Conservation (phyloP, 2,888 invertebrate genomes). For the Marasmarcha lunaedactyla region DNA sequence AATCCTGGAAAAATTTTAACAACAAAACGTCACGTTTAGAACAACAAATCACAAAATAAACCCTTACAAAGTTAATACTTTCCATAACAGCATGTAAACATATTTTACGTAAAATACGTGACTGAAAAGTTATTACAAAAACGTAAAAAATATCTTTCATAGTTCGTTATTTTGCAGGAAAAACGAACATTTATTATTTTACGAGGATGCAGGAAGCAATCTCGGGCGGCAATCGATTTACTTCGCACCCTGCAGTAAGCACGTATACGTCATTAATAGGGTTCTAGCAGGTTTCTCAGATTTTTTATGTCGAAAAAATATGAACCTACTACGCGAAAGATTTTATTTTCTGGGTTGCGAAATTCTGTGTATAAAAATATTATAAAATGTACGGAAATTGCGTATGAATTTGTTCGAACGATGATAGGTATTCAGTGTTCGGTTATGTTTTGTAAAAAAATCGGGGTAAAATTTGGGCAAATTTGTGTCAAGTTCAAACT, state of each 20-base stretch:
- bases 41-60: too few relatives aligned
- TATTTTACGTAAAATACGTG: not conserved
- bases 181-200: not conserved
- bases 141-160: not conserved
- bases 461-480: too few relatives aligned
- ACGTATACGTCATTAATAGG: constrained; percentile 38
- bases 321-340: not conserved
- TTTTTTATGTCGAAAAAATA: not conserved
- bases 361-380: too few relatives aligned
- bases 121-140: not conserved
- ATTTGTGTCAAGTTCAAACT: too few relatives aligned
- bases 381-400: too few relatives aligned
- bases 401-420: too few relatives aligned
- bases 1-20: too few relatives aligned
- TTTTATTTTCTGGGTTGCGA: too few relatives aligned
- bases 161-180: not conserved
- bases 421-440: too few relatives aligned
- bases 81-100: not conserved
- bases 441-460: too few relatives aligned
- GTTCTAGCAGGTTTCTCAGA: not conserved
- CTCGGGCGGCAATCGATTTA: constrained; percentile 28
- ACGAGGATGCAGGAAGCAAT: not conserved
- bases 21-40: too few relatives aligned
- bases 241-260: constrained; percentile 30
- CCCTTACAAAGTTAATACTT: not conserved